phyloP scores from a whole-genome alignment of 1,140 invertebrate genomes.

The Cephus cinctus region DNA sequence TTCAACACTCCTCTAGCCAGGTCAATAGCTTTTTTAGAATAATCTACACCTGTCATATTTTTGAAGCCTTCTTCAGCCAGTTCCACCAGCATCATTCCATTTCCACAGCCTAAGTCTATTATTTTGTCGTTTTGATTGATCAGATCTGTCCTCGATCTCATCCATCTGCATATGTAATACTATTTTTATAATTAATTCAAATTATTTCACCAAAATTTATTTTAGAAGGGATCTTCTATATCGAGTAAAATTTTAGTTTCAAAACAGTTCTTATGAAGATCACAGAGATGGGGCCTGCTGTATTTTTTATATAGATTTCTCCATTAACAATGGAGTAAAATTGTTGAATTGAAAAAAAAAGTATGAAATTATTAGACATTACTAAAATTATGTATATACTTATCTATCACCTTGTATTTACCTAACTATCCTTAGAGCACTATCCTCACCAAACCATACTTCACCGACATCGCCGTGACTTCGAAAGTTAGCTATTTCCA shows the following conservation, averaged over 20 bases:
- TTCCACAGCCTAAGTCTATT: constrained; percentile 82
- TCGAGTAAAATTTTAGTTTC: too few species aligned
- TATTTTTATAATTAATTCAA: too few species aligned
- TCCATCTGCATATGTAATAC: constrained; percentile 46
- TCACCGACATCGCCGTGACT: constrained; percentile 86
- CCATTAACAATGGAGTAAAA: too few species aligned
- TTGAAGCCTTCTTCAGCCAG: constrained; percentile 73
- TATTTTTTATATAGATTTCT: too few species aligned
- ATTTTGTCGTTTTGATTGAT: constrained; percentile 54
- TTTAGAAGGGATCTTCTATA: too few species aligned
- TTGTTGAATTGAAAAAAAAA: too few species aligned
- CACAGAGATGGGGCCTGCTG: too few species aligned
- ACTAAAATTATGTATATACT: constrained; percentile 14
- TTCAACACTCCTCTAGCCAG: constrained; percentile 68
- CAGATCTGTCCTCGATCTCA: constrained; percentile 26
- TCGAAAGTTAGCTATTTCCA: constrained; percentile 80
- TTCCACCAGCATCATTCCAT: constrained; percentile 81
- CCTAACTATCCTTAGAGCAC: constrained; percentile 70
- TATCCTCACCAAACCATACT: constrained; percentile 89
- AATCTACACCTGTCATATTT: constrained; percentile 80
- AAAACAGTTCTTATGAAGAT: too few species aligned
- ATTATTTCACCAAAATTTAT: too few species aligned
- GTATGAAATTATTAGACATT: too few species aligned
- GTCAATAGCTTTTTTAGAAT: constrained; percentile 75
- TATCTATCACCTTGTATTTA: constrained; percentile 61